phyloP scores from a whole-genome alignment of 1,140 invertebrate species.

The Adoxophyes honmai region DNA sequence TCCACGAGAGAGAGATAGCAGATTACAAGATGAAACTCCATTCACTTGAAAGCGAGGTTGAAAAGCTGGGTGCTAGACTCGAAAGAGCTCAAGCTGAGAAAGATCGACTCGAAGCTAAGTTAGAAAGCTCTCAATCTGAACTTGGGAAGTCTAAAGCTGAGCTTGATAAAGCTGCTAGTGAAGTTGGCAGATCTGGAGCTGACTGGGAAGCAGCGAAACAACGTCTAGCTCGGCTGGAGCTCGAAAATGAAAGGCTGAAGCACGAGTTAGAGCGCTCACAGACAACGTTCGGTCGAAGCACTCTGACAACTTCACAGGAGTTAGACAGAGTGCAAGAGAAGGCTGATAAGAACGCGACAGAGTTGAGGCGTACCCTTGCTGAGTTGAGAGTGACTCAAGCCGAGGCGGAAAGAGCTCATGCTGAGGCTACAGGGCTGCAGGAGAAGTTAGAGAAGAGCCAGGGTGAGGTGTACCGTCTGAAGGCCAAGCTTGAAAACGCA shows the following conservation, averaged over 20 bases:
- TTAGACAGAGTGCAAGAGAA: constrained; percentile 91
- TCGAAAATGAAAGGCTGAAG: constrained; percentile 93
- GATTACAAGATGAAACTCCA: constrained; percentile 97
- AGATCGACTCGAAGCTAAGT: constrained; percentile 91
- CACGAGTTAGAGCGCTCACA: constrained; percentile 91
- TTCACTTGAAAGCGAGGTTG: constrained; percentile 92
- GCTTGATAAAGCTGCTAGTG: constrained; percentile 92
- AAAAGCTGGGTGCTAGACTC: constrained; percentile 91
- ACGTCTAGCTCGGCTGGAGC: constrained; percentile 88
- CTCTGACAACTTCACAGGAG: constrained; percentile 85
- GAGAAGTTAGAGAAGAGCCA: constrained; percentile 96
- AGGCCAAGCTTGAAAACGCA: constrained; percentile 95
- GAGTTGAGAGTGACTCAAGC: constrained; percentile 90
- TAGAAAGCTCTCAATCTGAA: constrained; percentile 95
- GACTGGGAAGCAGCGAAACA: constrained; percentile 95
- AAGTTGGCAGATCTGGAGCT: constrained; percentile 90
- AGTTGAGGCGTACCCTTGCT: constrained; percentile 90
- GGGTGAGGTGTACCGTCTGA: constrained; percentile 94
- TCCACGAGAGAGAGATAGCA: constrained; percentile 94
- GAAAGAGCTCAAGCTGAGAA: constrained; percentile 93
- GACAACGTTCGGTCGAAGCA: constrained; percentile 87
- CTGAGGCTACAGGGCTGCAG: constrained; percentile 90
- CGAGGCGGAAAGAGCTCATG: constrained; percentile 90
- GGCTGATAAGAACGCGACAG: constrained; percentile 89
- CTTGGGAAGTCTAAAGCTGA: constrained; percentile 96